Evolutionary conservation across 2,888 invertebrate species (phyloP), one percentile per base, ranked within the genome.

Genomic region (Chalcis sispes): DNA sequence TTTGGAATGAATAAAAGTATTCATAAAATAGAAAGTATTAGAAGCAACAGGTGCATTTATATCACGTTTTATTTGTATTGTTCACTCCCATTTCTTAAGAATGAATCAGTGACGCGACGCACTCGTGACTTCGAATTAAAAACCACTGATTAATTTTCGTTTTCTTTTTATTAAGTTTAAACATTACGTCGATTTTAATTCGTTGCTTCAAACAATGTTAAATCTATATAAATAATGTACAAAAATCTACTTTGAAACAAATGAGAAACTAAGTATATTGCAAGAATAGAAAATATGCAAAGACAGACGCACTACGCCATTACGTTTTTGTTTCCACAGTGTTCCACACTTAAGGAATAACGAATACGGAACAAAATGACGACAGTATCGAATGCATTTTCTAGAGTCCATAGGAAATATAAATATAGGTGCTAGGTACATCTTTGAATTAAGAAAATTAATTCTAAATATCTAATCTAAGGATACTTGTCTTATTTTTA

Each of bases 101-200:
- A 81, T 83, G 84, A 85, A 82, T 84, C 84, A 84, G 80, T 83
- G 79, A 82, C 78, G 80, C 80, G 76, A 75, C 75, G 76, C 79
- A 79, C 79, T 75, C 75, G 74, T 67, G 72, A 77, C 76, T 77
- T 27, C 59, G 50, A 71, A 54, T 69, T 77, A 50, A 70, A 65
- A 66, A 50, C 36, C 52, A 18, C 15, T 36, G 56, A 59, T 29
- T 61, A 62, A 52, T 62, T 58, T 25, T 48, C 7, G 20, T n/a
- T 58, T 65, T 59, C n/a, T 25, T 54, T 13, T 23, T 10, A 2
- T 42, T 67, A 40, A 29, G 18, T 13, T 15, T 42, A 18, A 23
- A 48, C 70, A 74, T 77, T 29, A 77, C 77, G 64, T 48, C 42
- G 29, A 40, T 4, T 8, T 54, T n/a, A 15, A 2, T 36, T 48